These are phyloP conservation scores for western clawed frog (Xenopus tropicalis) DNA, from an alignment of 2,113 vertebrate species.

Conservation along the genomic window DNA sequence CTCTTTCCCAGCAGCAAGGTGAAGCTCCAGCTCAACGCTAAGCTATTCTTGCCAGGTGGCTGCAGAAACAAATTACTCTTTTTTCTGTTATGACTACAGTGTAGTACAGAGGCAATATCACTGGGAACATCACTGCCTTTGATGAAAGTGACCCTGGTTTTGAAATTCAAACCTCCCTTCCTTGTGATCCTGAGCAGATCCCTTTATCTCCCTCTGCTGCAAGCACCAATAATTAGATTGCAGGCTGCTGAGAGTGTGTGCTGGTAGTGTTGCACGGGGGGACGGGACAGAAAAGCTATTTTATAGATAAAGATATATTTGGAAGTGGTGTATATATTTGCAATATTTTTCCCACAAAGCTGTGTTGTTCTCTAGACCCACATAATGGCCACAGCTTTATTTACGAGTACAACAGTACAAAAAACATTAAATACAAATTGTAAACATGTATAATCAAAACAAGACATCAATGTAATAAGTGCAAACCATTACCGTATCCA, in stretches of 20 bases:
- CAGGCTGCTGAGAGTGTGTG: constrained; percentile 29
- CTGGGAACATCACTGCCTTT: constrained; percentile 35
- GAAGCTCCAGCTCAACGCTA: not conserved
- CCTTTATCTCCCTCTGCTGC: constrained; percentile 32
- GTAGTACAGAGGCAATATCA: constrained; percentile 21
- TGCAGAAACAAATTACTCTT: constrained; percentile 22
- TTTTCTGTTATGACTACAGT: constrained; percentile 27
- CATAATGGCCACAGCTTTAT: no score
- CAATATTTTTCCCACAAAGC: no score
- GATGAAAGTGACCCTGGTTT: constrained; percentile 37
- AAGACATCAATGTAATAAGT: no score
- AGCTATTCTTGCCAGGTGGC: constrained; percentile 22
- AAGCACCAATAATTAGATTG: constrained; percentile 40
- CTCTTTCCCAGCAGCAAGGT: no score
- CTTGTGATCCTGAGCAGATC: constrained; percentile 41
- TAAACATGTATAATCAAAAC: no score
- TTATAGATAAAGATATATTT: not conserved
- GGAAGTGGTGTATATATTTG: no score
- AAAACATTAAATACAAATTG: no score
- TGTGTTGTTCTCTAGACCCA: no score
- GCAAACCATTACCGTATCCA: no score
- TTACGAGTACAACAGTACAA: no score
- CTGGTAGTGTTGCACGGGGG: constrained; percentile 23
- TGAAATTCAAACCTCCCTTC: constrained; percentile 33
- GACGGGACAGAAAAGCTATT: not conserved